Conservation (phyloP, 2,888 invertebrate genomes). For the Papilio protenor region DNA sequence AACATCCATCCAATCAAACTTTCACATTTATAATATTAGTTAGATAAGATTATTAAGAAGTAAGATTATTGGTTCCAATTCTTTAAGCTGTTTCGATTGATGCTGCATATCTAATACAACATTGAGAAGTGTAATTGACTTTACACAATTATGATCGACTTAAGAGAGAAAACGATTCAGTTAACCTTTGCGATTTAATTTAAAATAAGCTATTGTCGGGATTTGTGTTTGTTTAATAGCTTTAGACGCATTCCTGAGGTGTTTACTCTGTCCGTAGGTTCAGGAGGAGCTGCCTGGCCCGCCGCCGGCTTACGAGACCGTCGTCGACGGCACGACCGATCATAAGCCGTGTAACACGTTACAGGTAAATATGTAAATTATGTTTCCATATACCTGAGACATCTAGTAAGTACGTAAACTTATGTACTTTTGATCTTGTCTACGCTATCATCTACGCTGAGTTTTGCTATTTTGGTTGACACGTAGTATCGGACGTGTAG, state of each 20-base stretch:
- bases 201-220: background rate
- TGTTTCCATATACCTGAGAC: background rate
- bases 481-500: background rate
- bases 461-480: background rate
- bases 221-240: background rate
- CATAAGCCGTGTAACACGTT: conserved; percentile 62
- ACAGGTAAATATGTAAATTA: conserved; percentile 56
- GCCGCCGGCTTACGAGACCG: conserved; percentile 86
- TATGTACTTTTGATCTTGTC: background rate
- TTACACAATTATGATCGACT: background rate
- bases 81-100: too few relatives aligned
- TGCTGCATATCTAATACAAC: background rate
- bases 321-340: conserved; percentile 63
- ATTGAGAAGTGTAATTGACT: background rate
- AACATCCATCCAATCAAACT: too few relatives aligned
- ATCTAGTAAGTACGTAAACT: background rate
- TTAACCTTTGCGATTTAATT: background rate
- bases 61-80: too few relatives aligned
- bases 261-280: conserved; percentile 54
- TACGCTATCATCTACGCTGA: background rate
- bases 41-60: too few relatives aligned
- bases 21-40: too few relatives aligned
- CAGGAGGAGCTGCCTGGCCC: conserved; percentile 82
- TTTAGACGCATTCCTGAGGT: background rate
- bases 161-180: background rate